phyloP scores from a whole-genome alignment of 2,797 vertebrate species.

The Pygocentrus nattereri region DNA sequence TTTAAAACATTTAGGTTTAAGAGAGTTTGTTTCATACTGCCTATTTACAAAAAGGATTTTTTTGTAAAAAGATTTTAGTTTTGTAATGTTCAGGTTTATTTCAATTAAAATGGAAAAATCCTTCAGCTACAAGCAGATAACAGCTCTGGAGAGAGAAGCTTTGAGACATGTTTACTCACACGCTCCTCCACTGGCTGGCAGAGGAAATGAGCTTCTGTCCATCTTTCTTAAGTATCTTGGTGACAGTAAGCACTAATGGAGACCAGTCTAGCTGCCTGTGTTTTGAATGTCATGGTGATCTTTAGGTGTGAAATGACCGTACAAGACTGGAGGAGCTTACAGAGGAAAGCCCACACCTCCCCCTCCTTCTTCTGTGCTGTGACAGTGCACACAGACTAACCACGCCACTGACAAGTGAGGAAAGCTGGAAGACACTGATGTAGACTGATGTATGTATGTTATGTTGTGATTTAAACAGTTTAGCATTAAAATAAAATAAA shows the following conservation, averaged over 20 bases:
- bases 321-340: conserved; percentile 72
- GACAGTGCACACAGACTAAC: conserved; percentile 51
- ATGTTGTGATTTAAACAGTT: background rate
- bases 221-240: conserved; percentile 75
- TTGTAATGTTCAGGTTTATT: conserved; percentile 72
- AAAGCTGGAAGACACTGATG: background rate
- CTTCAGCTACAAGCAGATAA: conserved; percentile 89
- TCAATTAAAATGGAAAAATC: conserved; percentile 79
- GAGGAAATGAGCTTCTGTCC: conserved; percentile 66
- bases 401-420: conserved; percentile 15
- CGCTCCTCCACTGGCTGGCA: conserved; percentile 61
- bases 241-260: conserved; percentile 90
- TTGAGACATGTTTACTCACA: conserved; percentile 72
- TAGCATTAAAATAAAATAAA: background rate
- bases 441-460: background rate
- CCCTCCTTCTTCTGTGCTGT: conserved; percentile 48
- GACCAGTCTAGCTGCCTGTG: conserved; percentile 79
- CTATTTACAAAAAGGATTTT: background rate
- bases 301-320: conserved; percentile 87
- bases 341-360: conserved; percentile 33
- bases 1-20: too few species aligned
- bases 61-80: too few species aligned
- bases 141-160: conserved; percentile 80
- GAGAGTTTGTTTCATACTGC: too few species aligned
- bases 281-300: conserved; percentile 84